Base-by-base conservation (phyloP, 30 jellyfish, hydroid and myxozoan species). In the Turritopsis dohrnii region DNA sequence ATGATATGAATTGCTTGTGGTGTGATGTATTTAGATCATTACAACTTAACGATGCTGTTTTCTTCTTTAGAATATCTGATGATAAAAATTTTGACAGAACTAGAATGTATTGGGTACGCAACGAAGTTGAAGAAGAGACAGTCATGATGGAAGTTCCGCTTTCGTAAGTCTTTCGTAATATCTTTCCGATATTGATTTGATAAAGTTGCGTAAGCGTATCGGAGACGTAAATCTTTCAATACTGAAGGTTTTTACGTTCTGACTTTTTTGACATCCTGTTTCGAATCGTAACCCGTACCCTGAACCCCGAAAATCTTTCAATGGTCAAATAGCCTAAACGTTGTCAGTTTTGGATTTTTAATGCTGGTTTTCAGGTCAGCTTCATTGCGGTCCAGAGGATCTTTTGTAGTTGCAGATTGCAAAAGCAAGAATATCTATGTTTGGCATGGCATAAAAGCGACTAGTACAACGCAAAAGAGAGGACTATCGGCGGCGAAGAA, bases 91-190 rank as follows among this genome's bases (percentile, higher is more conserved):
- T 65, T 79, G 85, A 85, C 18, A 79, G 75, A 79, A 85, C 95
- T 18, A 84, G 96, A 66, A 88, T 93, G 96, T 93, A 93, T 77
- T 88, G 89, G 92, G 84, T 93, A 20, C 85, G 96, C 20, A 93
- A 93, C 72, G 98, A 93, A 72, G 94, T 80, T 25, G 89, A 69
- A 21, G 94, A 75, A n/a, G 98, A 93, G 81, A 87, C 96, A 25
- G 83, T 94, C 75, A 76, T 84, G 84, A 94, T 93, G 20, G 98
- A 93, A 72, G 90, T 93, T 28, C 93, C 90, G 18, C 87, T 93
- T 28, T 83, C 98, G 98, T 93, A 75, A 93, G 98, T 75, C n/a
- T 41, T n/a, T n/a, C n/a, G n/a, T n/a, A n/a, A n/a, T n/a, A n/a
- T n/a, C n/a, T n/a, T n/a, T n/a, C 81, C 81, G 28, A 72, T 21